Evolutionary conservation across 2,113 vertebrate genomes (phyloP), one percentile per base, ranked within the genome.

Genomic region (Terrapene triunguis): DNA sequence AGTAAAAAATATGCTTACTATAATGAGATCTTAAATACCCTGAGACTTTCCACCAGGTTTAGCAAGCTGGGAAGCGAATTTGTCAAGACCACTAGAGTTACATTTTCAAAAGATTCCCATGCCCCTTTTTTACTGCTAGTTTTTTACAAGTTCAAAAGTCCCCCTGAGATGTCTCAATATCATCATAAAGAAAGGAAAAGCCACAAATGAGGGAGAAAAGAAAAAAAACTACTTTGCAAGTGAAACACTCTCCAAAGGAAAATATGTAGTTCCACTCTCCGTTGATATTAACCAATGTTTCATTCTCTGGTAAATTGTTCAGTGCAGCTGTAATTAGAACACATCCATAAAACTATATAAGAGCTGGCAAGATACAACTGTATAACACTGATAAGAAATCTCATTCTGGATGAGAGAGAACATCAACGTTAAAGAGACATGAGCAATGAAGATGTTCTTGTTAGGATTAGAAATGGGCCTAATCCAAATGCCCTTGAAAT

Each of bases 41-140:
- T 29, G 51, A 7, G 3, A 17, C 22, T 74, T 93, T 84, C 27
- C 35, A 81, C 50, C 38, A 79, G 54, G 84, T 6, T 16, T 72
- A 0, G 0, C 48, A 65, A 94, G 1, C 29, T 44, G 42, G 27
- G 35, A 82, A 55, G 21, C 55, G 27, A 6, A 55, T 44, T 85
- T 85, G 9, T 17, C 1, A 3, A 51, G 9, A 35, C 59, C 3
- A 1, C 35, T 76, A 62, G 53, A 0, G 0, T 8, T 0, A 0
- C 11, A 10, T 84, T 88, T 76, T 82, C 55, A 50, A 54, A 84
- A 44, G 16, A 74, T 69, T 53, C 91, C 12, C 48, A 10, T 5
- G 1, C 50, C 44, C 42, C 53, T 76, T 84, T n/a, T n/a, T n/a
- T n/a, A 1, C 78, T 65, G 55, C n/a, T 3, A 8, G 8, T 32